Evolutionary conservation across 2,888 invertebrate species (phyloP).

Genomic region (Amiota communis): DNA sequence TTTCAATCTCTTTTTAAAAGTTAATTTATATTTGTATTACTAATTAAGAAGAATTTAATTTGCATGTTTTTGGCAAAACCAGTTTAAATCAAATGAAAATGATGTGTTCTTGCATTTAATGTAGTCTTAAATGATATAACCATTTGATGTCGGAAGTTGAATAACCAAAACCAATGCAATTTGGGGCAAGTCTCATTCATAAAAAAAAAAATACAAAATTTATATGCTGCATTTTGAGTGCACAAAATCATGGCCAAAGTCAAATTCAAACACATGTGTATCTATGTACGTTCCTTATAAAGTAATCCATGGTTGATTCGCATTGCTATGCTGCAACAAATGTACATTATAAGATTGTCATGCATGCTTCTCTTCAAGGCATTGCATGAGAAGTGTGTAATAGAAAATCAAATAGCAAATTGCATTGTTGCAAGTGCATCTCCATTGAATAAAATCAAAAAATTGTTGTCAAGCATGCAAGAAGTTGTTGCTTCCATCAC

Average conservation of each 20-base stretch:
- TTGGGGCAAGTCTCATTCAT: neutral
- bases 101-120: neutral
- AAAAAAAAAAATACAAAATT: neutral
- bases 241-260: slow-evolving; percentile 17
- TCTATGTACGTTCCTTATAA: slow-evolving; percentile 20
- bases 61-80: slow-evolving; percentile 19
- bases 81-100: neutral
- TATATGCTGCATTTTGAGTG: neutral
- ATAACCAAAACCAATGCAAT: neutral
- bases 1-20: neutral
- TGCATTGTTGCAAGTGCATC: neutral
- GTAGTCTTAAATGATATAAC: neutral
- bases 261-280: neutral
- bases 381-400: slow-evolving; percentile 1
- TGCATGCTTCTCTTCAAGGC: neutral
- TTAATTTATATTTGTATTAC: slow-evolving; percentile 19
- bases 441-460: neutral
- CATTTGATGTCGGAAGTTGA: slow-evolving; percentile 10
- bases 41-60: slow-evolving; percentile 13
- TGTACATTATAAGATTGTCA: neutral
- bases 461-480: neutral
- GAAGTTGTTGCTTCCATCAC: neutral
- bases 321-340: too few relatives aligned
- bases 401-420: neutral
- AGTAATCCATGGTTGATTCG: neutral